phyloP scores from a whole-genome alignment of 30 jellyfish, hydroid and myxozoan species.

The Cassiopea andromeda region DNA sequence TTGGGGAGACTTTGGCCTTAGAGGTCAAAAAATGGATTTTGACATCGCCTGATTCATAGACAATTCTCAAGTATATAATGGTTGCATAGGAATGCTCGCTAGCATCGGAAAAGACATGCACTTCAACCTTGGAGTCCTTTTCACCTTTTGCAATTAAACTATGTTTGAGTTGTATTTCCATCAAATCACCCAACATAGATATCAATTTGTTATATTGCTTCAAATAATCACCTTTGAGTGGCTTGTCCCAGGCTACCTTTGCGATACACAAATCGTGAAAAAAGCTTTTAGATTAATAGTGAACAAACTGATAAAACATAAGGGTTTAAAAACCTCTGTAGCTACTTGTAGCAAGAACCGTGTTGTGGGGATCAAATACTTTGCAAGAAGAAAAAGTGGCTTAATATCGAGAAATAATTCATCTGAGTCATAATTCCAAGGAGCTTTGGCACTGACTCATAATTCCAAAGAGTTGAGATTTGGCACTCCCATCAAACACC shows the following conservation, averaged over 20 bases:
- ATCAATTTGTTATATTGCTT: not conserved
- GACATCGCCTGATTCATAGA: slow-evolving; percentile 60
- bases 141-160: not conserved
- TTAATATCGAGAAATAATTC: not conserved
- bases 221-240: not conserved
- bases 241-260: too few relatives aligned
- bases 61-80: slow-evolving; percentile 61
- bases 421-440: slow-evolving; percentile 20
- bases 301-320: too few relatives aligned
- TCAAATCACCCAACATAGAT: too few relatives aligned
- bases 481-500: slow-evolving; percentile 54
- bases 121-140: slow-evolving; percentile 7
- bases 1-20: slow-evolving; percentile 77
- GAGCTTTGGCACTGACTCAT: not conserved
- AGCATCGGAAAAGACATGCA: slow-evolving; percentile 79
- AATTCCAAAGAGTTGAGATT: slow-evolving; percentile 24
- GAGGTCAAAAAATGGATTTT: slow-evolving; percentile 48
- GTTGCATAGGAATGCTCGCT: slow-evolving; percentile 64
- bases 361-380: not conserved
- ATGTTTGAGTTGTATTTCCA: too few relatives aligned
- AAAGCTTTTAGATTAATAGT: too few relatives aligned
- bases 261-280: too few relatives aligned
- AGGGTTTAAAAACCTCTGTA: not conserved
- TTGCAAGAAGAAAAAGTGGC: slow-evolving; percentile 4
- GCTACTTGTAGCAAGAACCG: not conserved